phyloP scores from a whole-genome alignment of 2,888 invertebrate species.

The Habrosyne pyritoides region DNA sequence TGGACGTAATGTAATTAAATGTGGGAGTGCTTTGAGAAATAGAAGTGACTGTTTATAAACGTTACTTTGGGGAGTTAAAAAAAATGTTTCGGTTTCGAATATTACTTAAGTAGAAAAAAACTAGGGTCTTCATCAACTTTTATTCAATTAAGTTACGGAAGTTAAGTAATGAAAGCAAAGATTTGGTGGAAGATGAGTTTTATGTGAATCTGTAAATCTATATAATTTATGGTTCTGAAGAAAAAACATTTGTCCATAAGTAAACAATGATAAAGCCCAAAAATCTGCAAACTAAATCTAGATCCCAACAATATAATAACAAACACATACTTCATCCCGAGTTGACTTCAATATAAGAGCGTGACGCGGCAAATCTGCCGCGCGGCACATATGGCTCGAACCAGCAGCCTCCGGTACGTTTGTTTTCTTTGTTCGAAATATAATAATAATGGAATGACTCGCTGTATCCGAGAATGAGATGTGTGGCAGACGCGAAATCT shows the following conservation, averaged over 20 bases:
- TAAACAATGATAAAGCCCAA: background rate
- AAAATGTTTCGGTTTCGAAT: background rate
- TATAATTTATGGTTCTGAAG: too few relatives aligned
- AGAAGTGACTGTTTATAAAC: background rate
- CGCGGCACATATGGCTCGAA: conserved; percentile 54
- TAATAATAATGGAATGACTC: conserved; percentile 73
- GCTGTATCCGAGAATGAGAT: conserved; percentile 72
- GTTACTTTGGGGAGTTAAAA: background rate
- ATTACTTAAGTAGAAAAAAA: background rate
- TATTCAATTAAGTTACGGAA: too few relatives aligned
- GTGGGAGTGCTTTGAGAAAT: background rate
- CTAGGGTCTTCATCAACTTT: too few relatives aligned
- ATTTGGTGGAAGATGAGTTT: too few relatives aligned
- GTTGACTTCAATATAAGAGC: conserved; percentile 60
- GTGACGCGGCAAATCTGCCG: conserved; percentile 69
- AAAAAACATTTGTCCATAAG: background rate
- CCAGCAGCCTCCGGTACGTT: conserved; percentile 52
- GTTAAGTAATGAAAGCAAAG: too few relatives aligned
- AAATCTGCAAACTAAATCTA: background rate
- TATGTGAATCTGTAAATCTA: too few relatives aligned
- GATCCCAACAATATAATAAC: background rate
- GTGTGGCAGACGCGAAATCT: conserved; percentile 70
- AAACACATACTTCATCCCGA: conserved; percentile 28
- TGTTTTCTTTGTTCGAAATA: conserved; percentile 52
- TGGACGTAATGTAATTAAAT: conserved; percentile 1